Base-by-base conservation (phyloP, 2,797 vertebrate genomes). In the Microcaecilia unicolor region DNA sequence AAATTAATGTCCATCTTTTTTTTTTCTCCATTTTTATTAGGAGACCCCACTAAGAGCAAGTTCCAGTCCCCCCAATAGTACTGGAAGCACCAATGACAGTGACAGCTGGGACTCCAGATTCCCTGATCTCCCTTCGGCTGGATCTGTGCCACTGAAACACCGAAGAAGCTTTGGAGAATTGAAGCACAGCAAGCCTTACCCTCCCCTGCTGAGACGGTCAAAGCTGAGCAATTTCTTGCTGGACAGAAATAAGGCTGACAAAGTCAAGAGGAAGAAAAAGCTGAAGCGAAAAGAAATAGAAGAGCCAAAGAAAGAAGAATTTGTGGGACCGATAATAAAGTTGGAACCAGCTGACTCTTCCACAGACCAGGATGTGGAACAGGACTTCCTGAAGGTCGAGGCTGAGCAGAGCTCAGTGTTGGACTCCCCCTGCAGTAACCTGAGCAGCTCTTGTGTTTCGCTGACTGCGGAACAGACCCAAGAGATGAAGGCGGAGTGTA, bases 51-150 rank as follows among this genome's bases (percentile, higher is more conserved):
- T 91, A 43, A 79, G 92, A 59, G 92, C 89, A 64, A 92, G 90
- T 53, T 92, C 93, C 42, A 97, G 95, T 52, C 93, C 95, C 1
- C 91, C 93, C 13, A 97, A 93, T 74, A 98, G 93, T 66, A 98
- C 94, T 0, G 90, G 92, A 3, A 95, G 94, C 57, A 95, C 94
- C 1, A 75, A 84, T 1, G 95, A 98, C 78, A 97, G 94, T 1
- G 95, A 98, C 5, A 83, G 90, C 41, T 95, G 92, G 91, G 90
- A 94, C 1, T 65, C 89, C 0, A 74, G 82, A 3, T 86, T 85
- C 40, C 55, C 72, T 0, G 55, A 86, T 22, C 69, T 55, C 28
- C 54, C 52, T 3, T 64, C 48, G 1, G 48, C 55, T 0, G 80
- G 73, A 13, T 54, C 67, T 44, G 28, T 74, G 61, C 85, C 81